Conservation (phyloP, 2,113 vertebrate genomes). For the Saguinus imperator region DNA sequence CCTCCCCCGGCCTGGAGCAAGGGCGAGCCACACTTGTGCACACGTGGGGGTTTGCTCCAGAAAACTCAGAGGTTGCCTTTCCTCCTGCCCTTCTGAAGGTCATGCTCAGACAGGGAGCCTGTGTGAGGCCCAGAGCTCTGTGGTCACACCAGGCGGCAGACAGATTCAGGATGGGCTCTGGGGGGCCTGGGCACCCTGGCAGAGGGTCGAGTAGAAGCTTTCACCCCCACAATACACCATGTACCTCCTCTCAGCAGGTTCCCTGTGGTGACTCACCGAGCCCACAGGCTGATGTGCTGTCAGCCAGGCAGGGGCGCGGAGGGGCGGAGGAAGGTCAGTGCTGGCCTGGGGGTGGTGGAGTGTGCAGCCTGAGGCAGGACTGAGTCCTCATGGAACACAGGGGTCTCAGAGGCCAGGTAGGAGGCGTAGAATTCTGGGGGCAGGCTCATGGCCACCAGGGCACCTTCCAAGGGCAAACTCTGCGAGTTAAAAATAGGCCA, state of each 20-base stretch:
- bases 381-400: fast-evolving
- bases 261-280: too few species aligned
- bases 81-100: neutral
- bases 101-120: fast-evolving
- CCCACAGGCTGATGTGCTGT: too few species aligned
- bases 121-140: neutral
- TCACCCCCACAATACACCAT: too few species aligned
- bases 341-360: too few species aligned
- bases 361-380: neutral
- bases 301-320: too few species aligned
- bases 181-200: neutral
- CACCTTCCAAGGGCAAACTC: neutral
- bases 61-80: neutral
- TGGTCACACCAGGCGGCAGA: neutral
- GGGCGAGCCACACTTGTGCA: too few species aligned
- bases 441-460: fast-evolving
- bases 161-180: neutral
- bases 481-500: neutral
- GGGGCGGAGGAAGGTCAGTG: neutral
- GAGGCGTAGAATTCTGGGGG: neutral
- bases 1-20: neutral
- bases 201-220: neutral
- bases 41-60: fast-evolving
- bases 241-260: too few species aligned
- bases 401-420: neutral